Conservation (phyloP, 92 coral and sea anemone species). For the Epizoanthus rinbou region DNA sequence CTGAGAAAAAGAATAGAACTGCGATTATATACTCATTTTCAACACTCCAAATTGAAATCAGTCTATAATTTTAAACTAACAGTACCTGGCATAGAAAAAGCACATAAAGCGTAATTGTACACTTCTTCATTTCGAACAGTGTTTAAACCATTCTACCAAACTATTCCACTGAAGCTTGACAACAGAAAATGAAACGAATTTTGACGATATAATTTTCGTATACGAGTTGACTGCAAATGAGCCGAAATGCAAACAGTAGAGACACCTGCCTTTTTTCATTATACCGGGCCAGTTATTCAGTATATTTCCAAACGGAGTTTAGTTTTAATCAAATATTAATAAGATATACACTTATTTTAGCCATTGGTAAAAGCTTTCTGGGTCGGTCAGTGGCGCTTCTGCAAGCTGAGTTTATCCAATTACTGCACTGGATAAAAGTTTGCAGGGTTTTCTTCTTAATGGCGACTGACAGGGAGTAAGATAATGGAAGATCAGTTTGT, state of each 20-base stretch:
- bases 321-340: conserved; percentile 31
- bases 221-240: neutral
- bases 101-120: neutral
- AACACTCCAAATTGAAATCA: neutral
- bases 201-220: neutral
- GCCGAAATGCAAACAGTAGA: neutral
- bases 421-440: neutral
- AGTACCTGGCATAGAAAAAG: conserved; percentile 7
- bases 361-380: neutral
- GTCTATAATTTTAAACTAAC: neutral
- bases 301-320: neutral
- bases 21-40: conserved; percentile 2
- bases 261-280: conserved; percentile 4
- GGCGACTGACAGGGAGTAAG: neutral
- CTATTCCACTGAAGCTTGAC: neutral
- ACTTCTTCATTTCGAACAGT: neutral
- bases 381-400: neutral
- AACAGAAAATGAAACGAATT: neutral
- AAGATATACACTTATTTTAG: neutral
- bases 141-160: neutral
- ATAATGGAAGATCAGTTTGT: too few relatives aligned
- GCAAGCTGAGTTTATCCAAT: neutral
- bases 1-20: neutral
- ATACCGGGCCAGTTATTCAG: neutral
- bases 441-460: neutral